These are phyloP conservation scores for Brenthis hecate DNA, from an alignment of 2,888 invertebrate genomes.

Conservation along the genomic window DNA sequence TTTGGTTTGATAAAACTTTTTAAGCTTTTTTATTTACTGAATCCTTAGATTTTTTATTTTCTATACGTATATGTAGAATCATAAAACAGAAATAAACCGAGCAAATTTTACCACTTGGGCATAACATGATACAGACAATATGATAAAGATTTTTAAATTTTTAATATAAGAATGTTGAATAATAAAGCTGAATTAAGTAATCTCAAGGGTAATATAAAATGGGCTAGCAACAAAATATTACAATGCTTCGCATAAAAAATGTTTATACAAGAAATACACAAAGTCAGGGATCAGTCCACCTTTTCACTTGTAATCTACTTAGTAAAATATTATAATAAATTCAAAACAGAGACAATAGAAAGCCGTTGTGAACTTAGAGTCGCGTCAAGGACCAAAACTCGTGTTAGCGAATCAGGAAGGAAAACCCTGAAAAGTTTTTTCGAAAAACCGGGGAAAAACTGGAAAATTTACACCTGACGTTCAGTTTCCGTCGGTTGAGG, in stretches of 20 bases:
- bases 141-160: too few species aligned
- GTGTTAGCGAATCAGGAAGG: slow-evolving; percentile 73
- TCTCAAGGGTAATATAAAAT: slow-evolving; percentile 9
- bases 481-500: slow-evolving; percentile 67
- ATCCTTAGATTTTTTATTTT: too few species aligned
- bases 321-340: slow-evolving; percentile 66
- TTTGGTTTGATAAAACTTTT: too few species aligned
- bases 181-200: slow-evolving; percentile 1
- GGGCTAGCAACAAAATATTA: slow-evolving; percentile 22
- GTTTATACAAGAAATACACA: slow-evolving; percentile 35
- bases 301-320: slow-evolving; percentile 54
- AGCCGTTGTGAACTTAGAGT: slow-evolving; percentile 62
- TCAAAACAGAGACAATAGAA: slow-evolving; percentile 64
- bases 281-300: slow-evolving; percentile 55
- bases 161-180: not conserved
- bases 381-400: slow-evolving; percentile 63
- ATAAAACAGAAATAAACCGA: too few species aligned
- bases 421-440: slow-evolving; percentile 57
- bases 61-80: too few species aligned
- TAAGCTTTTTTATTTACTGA: too few species aligned
- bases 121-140: too few species aligned
- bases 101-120: too few species aligned
- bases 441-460: slow-evolving; percentile 65
- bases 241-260: slow-evolving; percentile 27
- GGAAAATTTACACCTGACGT: slow-evolving; percentile 69